Evolutionary conservation across 2,113 vertebrate genomes (phyloP).

Genomic region (Pseudopodoces humilis): DNA sequence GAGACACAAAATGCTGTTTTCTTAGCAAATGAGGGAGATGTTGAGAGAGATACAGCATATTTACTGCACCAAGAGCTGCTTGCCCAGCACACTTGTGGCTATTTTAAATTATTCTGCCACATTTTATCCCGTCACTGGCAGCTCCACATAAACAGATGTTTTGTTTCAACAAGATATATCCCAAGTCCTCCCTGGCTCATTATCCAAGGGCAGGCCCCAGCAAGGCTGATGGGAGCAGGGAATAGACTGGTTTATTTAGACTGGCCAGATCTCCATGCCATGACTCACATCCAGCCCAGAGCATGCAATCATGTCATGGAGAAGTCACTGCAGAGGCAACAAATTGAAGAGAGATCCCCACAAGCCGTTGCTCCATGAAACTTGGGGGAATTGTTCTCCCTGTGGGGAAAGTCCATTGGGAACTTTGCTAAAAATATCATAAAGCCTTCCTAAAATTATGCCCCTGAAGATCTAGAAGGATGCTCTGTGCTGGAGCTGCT

Average conservation of each 20-base stretch:
- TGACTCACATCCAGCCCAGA: background rate
- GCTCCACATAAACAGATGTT: background rate
- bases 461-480: background rate
- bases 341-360: background rate
- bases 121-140: background rate
- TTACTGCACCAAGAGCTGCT: rapidly evolving
- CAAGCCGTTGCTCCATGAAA: background rate
- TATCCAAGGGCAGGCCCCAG: background rate
- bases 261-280: background rate
- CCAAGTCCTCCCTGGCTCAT: background rate
- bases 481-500: background rate
- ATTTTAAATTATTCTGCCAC: background rate
- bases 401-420: background rate
- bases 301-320: background rate
- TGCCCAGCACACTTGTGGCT: background rate
- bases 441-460: background rate
- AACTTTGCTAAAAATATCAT: background rate
- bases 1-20: background rate
- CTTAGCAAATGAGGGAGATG: background rate
- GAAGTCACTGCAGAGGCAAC: background rate
- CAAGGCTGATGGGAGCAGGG: background rate
- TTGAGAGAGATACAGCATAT: background rate
- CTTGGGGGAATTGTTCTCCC: background rate
- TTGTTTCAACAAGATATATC: background rate
- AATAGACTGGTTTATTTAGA: slow-evolving; percentile 44